Evolutionary conservation across 1,140 invertebrate species (phyloP), one percentile per base, ranked within the genome.

Genomic region (Dinothrombium tinctorium): DNA sequence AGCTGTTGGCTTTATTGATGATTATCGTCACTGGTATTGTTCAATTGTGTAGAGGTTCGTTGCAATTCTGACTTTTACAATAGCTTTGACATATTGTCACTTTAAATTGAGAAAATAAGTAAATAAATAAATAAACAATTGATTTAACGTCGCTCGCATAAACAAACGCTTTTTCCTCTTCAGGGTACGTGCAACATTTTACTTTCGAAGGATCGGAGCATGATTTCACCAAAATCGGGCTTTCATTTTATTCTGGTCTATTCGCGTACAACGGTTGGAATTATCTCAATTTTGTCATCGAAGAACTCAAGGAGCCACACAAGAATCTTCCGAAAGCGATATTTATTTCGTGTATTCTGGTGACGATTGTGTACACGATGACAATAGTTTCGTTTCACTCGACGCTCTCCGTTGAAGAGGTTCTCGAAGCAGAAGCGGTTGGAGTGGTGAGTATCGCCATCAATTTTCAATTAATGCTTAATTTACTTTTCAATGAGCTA

Each of bases 231-330:
- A 81, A 82, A 43, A 73, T 95, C 51, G 81, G 87, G 0, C 62
- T 96, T 25, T 94, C 89, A 11, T 98, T 99, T 60, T 99, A 99
- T 62, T 92, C 87, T 0, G 92, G 90, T 35, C 65, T 99, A 33
- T 98, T 98, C 62, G 90, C 92, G 12, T 99, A 98, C 64, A 95
- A 96, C 56, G 92, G 92, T 59, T 99, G 86, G 86, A 94, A 94
- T 62, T 94, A 92, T 58, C 62, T 94, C 50, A 94, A 94, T 62
- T 95, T 92, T 61, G 89, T 95, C 37, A 90, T 95, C 52, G 89
- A 96, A 60, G 90, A 98, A 61, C 59, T 98, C 41, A 87, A 95
- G 59, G 84, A 96, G 60, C 89, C 90, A 2, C 76, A 89, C 46
- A 77, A 72, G 79, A 95, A 98, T 64, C 64, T 98, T 19, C 92